Base-by-base conservation (phyloP, 1,140 invertebrate species). In the Drosophila teissieri region DNA sequence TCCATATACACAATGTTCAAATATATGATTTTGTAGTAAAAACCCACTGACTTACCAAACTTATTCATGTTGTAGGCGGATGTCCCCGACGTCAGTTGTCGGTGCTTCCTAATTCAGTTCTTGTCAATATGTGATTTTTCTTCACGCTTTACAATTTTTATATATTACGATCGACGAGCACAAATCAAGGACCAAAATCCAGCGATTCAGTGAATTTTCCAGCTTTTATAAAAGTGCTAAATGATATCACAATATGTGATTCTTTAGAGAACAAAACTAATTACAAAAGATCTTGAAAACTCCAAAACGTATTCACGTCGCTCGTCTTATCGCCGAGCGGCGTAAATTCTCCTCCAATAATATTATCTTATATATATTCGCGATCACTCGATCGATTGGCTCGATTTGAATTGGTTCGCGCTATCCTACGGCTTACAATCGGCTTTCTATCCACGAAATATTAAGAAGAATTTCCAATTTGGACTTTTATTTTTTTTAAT, bases 401-500 rank as follows among this genome's bases (percentile, higher is more conserved):
- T 69, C 54, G 70, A 83, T 58, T 63, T 67, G 40, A 27, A 12
- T 36, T 6, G 55, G 14, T 52, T 48, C 27, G 40, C 48, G 22
- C 11, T 48, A 22, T 52, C 40, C 36, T 60, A 34, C 36, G 10
- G 69, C 62, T 65, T 11, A 37, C 65, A 78, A 68, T 78, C 82
- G 78, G 69, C 54, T 63, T 69, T 51, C 68, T 72, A 61, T 63
- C 75, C 80, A 78, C 84, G 64, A 88, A 88, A 80, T 88, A 88
- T 74, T 45, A 89, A 75, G 73, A 88, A 77, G 70, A 76, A 72
- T 80, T 80, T 81, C 76, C 72, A 80, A 78, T 72, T 80, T 88
- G 62, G 85, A 80, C 73, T 84, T 68, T 78, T 88, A 80, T 24
- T 31, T 80, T 89, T 89, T 54, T 72, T 74, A 69, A 89, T 89